Conservation (phyloP, 2,113 vertebrate genomes). For the Eupsittula cactorum region DNA sequence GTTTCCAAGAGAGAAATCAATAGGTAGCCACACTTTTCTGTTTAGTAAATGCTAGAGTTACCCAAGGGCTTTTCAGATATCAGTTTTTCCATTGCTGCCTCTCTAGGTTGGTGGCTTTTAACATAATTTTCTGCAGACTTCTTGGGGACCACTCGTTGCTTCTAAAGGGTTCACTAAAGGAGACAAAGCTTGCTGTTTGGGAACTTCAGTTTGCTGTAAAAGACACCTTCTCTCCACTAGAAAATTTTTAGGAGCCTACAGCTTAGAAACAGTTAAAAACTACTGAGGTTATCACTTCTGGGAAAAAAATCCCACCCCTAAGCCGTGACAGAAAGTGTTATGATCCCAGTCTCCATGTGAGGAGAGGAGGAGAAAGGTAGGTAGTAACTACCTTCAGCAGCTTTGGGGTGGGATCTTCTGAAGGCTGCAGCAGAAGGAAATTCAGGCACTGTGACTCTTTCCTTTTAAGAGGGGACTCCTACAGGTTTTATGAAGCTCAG, state of each 20-base stretch:
- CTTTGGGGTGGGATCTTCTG: background rate
- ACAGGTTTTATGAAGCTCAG: background rate
- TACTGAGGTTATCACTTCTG: background rate
- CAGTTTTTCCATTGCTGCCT: background rate
- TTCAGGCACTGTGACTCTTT: background rate
- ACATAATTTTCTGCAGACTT: background rate
- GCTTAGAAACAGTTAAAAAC: background rate
- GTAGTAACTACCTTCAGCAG: background rate
- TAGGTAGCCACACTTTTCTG: background rate
- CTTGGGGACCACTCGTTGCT: background rate
- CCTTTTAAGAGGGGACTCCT: background rate
- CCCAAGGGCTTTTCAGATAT: background rate
- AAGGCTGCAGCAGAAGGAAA: background rate
- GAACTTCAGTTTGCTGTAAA: background rate
- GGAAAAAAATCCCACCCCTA: background rate
- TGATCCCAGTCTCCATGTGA: background rate
- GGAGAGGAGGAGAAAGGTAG: background rate
- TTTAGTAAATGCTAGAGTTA: background rate
- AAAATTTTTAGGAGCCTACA: background rate
- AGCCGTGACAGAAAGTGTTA: background rate
- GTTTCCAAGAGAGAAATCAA: background rate
- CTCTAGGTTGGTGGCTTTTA: background rate
- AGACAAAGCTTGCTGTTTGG: background rate
- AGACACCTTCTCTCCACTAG: background rate
- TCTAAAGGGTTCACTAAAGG: background rate